Conservation (phyloP, 1,140 invertebrate genomes). For the Lasioglossum albipes region DNA sequence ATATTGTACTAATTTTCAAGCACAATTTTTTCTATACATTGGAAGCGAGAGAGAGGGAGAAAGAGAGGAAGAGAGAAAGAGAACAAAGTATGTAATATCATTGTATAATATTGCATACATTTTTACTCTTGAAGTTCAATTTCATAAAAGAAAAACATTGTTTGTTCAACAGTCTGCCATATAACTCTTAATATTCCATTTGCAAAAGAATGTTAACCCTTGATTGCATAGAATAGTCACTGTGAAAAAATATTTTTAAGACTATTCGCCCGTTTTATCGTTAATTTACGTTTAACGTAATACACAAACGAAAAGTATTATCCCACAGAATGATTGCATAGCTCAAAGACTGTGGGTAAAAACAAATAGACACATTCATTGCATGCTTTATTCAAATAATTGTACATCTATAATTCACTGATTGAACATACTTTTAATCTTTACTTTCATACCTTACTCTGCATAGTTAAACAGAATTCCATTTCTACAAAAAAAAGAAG, state of each 20-base stretch:
- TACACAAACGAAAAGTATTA: constrained; percentile 23
- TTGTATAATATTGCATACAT: constrained; percentile 67
- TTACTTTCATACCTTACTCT: constrained; percentile 10
- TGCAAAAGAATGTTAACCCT: constrained; percentile 60
- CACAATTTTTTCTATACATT: constrained; percentile 71
- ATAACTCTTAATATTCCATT: constrained; percentile 57
- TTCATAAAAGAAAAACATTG: constrained; percentile 48
- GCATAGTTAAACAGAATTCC: constrained; percentile 36
- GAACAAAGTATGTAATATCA: constrained; percentile 62
- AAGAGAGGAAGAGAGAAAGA: constrained; percentile 34
- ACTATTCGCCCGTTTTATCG: constrained; percentile 25
- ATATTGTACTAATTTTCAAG: constrained; percentile 68
- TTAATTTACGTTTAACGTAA: constrained; percentile 22
- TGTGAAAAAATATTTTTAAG: constrained; percentile 25
- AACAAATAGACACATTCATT: constrained; percentile 14
- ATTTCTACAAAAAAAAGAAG: constrained; percentile 30
- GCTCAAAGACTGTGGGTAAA: constrained; percentile 21
- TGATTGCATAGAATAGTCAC: constrained; percentile 59
- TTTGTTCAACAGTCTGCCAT: constrained; percentile 59
- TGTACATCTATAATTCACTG: constrained; percentile 16
- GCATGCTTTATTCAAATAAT: constrained; percentile 26
- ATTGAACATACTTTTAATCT: constrained; percentile 31
- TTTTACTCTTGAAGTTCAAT: constrained; percentile 69
- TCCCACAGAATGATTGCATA: constrained; percentile 7
- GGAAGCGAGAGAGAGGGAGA: constrained; percentile 44